These are phyloP conservation scores for Rhipidura dahli DNA, from an alignment of 2,113 vertebrate species.

Conservation along the genomic window DNA sequence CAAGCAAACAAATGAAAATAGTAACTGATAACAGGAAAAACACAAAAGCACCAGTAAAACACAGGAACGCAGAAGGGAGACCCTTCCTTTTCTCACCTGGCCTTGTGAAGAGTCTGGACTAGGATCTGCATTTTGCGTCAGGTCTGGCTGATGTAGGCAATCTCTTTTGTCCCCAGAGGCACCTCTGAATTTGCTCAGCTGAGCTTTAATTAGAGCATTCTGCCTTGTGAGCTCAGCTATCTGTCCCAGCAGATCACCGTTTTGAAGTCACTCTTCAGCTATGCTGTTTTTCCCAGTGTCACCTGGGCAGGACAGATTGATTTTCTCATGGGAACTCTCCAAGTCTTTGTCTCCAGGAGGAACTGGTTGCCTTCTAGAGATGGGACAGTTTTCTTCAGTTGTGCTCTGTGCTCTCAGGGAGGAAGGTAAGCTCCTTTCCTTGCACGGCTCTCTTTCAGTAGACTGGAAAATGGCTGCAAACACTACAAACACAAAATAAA, in stretches of 20 bases:
- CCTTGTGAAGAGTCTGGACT: background rate
- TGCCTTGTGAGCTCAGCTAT: slow-evolving; percentile 80
- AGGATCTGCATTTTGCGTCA: background rate
- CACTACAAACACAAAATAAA: background rate
- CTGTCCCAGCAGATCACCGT: slow-evolving; percentile 73
- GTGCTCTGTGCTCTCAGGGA: slow-evolving; percentile 3
- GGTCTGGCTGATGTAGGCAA: background rate
- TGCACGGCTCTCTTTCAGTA: slow-evolving; percentile 25
- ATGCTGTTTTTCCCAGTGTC: background rate
- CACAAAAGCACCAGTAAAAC: background rate
- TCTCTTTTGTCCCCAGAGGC: slow-evolving; percentile 35
- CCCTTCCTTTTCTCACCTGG: slow-evolving; percentile 32
- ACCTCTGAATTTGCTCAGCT: slow-evolving; percentile 67
- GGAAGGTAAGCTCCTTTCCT: slow-evolving; percentile 43
- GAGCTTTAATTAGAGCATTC: slow-evolving; percentile 80
- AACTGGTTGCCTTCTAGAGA: slow-evolving; percentile 35
- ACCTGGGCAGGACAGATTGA: background rate
- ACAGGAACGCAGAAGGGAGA: background rate
- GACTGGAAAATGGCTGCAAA: slow-evolving; percentile 45
- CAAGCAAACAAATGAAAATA: background rate
- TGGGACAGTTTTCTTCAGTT: slow-evolving; percentile 34
- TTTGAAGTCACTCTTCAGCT: background rate
- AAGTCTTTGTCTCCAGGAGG: slow-evolving; percentile 35
- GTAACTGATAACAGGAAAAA: background rate
- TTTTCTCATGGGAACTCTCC: background rate